A percentile compares a stretch with the other conserved stretches of the same genome.
Conservation (phyloP, 2,888 invertebrate species). For the Subacronicta megacephala region DNA sequence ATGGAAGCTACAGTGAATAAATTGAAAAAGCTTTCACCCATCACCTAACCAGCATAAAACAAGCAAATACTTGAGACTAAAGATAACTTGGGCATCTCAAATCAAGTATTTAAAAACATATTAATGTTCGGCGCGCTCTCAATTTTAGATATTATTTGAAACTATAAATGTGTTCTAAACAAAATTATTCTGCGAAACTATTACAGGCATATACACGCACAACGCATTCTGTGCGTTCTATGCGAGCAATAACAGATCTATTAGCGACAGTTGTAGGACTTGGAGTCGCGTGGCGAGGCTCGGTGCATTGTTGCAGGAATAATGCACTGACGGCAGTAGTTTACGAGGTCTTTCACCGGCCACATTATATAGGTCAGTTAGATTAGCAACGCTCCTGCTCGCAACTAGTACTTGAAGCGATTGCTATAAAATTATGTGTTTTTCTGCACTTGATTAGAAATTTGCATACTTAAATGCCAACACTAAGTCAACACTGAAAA, state of each 20-base stretch:
- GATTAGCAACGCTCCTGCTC: slow-evolving; percentile 82
- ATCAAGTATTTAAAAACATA: slow-evolving; percentile 44
- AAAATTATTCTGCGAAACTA: slow-evolving; percentile 81
- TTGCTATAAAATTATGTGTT: slow-evolving; percentile 46
- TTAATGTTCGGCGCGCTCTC: slow-evolving; percentile 54
- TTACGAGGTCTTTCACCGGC: slow-evolving; percentile 89
- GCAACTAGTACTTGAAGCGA: slow-evolving; percentile 49
- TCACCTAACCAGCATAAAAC: slow-evolving; percentile 10
- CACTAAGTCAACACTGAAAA: background rate
- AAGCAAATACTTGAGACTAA: too few species aligned
- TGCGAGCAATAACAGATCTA: slow-evolving; percentile 68
- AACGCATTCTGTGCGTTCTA: slow-evolving; percentile 55
- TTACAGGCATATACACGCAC: slow-evolving; percentile 59
- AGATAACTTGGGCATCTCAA: too few species aligned
- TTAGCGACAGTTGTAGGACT: slow-evolving; percentile 66
- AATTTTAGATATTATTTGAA: slow-evolving; percentile 78
- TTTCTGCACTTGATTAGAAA: slow-evolving; percentile 38
- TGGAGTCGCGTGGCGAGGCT: slow-evolving; percentile 70
- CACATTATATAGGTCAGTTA: slow-evolving; percentile 87
- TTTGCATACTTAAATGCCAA: slow-evolving; percentile 8
- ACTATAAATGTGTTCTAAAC: slow-evolving; percentile 77
- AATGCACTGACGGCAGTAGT: slow-evolving; percentile 84
- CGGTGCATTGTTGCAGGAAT: slow-evolving; percentile 83
- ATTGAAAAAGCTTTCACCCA: slow-evolving; percentile 43
- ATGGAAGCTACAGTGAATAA: slow-evolving; percentile 26